Evolutionary conservation across 2,797 vertebrate genomes (phyloP).

Genomic region (Centropyge bicolor): DNA sequence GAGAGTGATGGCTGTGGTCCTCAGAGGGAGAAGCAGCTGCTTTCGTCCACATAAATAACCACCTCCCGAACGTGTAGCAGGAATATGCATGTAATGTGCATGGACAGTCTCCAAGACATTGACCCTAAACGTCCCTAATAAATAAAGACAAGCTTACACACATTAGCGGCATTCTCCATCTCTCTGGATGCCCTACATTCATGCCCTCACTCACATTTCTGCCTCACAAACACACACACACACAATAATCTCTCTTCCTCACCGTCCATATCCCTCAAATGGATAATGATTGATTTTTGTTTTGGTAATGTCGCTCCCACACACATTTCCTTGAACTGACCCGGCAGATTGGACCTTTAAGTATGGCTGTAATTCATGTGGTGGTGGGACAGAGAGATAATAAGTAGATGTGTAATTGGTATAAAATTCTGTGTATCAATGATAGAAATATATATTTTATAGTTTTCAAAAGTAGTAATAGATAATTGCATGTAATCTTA

Average conservation of each 20-base stretch:
- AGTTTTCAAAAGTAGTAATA: background rate
- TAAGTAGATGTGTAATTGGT: slow-evolving; percentile 10
- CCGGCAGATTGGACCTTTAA: slow-evolving; percentile 41
- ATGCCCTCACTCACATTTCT: slow-evolving; percentile 23
- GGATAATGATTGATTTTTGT: slow-evolving; percentile 67
- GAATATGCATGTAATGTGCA: slow-evolving; percentile 69
- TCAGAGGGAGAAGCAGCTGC: slow-evolving; percentile 58
- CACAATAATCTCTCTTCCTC: slow-evolving; percentile 23
- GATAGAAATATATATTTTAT: background rate
- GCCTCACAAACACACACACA: background rate
- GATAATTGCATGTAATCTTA: background rate
- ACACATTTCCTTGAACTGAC: slow-evolving; percentile 60
- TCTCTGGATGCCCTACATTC: slow-evolving; percentile 37
- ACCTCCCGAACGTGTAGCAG: slow-evolving; percentile 56
- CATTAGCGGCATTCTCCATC: slow-evolving; percentile 64
- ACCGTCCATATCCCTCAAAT: slow-evolving; percentile 46
- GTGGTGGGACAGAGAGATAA: background rate
- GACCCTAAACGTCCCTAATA: slow-evolving; percentile 73
- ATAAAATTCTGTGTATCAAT: background rate
- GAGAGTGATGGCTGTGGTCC: slow-evolving; percentile 37
- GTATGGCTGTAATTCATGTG: slow-evolving; percentile 52
- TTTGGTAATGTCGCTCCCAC: slow-evolving; percentile 47
- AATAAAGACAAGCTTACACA: slow-evolving; percentile 69
- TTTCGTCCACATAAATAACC: slow-evolving; percentile 71
- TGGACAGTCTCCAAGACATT: slow-evolving; percentile 72